Conservation (phyloP, 2,113 vertebrate genomes). For the Sclerurus mexicanus region DNA sequence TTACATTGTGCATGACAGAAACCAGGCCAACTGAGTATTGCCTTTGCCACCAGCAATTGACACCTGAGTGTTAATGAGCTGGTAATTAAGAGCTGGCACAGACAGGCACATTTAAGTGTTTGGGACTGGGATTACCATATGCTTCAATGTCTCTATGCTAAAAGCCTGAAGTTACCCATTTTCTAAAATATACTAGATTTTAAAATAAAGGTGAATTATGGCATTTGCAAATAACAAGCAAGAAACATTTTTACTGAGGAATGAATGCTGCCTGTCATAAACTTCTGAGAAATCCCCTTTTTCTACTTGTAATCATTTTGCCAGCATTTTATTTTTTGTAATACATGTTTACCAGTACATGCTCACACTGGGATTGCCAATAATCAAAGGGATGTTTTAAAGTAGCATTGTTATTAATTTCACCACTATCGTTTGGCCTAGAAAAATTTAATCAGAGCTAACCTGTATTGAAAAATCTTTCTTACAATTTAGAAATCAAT, state of each 20-base stretch:
- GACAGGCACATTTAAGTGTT: slow-evolving; percentile 75
- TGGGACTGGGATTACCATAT: slow-evolving; percentile 80
- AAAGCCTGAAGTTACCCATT: slow-evolving; percentile 53
- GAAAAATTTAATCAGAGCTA: background rate
- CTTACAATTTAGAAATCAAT: background rate
- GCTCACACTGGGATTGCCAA: background rate
- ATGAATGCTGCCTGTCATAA: background rate
- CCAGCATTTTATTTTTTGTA: background rate
- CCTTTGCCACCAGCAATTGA: slow-evolving; percentile 83
- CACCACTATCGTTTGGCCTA: background rate
- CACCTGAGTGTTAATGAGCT: slow-evolving; percentile 88
- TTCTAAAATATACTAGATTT: slow-evolving; percentile 15
- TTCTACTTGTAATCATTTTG: background rate
- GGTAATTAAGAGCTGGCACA: slow-evolving; percentile 85
- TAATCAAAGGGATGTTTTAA: background rate
- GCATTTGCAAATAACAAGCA: background rate
- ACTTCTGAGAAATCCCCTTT: background rate
- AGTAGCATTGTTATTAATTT: background rate
- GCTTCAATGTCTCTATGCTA: slow-evolving; percentile 74
- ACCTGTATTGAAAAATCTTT: background rate
- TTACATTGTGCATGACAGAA: slow-evolving; percentile 82
- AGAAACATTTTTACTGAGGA: background rate
- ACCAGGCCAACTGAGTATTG: slow-evolving; percentile 78
- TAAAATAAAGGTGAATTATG: background rate
- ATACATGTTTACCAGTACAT: background rate